phyloP scores from a whole-genome alignment of 2,797 vertebrate species.

The Aphelocoma californica region DNA sequence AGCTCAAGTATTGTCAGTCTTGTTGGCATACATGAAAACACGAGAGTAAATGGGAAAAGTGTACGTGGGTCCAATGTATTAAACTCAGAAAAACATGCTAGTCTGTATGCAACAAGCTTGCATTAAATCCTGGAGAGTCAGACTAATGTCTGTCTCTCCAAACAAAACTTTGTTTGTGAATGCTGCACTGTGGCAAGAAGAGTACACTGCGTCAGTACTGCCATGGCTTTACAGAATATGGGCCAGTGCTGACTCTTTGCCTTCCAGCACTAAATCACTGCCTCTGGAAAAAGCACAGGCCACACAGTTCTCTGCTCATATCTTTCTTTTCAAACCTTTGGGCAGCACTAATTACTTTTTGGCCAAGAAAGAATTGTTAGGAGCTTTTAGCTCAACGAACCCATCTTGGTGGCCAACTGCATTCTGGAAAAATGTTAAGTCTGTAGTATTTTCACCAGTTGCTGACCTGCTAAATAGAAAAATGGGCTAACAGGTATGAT shows the following conservation, averaged over 20 bases:
- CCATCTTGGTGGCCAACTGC: neutral
- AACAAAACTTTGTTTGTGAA: neutral
- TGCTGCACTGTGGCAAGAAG: neutral
- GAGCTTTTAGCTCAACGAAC: neutral
- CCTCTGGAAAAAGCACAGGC: neutral
- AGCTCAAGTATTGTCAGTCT: neutral
- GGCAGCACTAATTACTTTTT: neutral
- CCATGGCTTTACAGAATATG: neutral
- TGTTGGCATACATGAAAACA: neutral
- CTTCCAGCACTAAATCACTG: neutral
- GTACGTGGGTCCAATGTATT: neutral
- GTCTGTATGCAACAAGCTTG: neutral
- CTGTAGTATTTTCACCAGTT: neutral
- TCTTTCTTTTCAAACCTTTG: neutral
- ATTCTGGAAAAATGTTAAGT: neutral
- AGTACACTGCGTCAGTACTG: fast-evolving
- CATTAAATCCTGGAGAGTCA: neutral
- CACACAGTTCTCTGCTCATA: neutral
- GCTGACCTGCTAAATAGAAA: neutral
- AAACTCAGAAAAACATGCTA: neutral
- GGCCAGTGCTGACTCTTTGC: neutral
- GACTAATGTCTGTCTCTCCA: neutral
- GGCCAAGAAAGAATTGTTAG: neutral
- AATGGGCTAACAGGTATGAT: neutral
- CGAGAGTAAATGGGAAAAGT: neutral